phyloP scores from a whole-genome alignment of 2,888 invertebrate species.

The Petrolisthes cinctipes region DNA sequence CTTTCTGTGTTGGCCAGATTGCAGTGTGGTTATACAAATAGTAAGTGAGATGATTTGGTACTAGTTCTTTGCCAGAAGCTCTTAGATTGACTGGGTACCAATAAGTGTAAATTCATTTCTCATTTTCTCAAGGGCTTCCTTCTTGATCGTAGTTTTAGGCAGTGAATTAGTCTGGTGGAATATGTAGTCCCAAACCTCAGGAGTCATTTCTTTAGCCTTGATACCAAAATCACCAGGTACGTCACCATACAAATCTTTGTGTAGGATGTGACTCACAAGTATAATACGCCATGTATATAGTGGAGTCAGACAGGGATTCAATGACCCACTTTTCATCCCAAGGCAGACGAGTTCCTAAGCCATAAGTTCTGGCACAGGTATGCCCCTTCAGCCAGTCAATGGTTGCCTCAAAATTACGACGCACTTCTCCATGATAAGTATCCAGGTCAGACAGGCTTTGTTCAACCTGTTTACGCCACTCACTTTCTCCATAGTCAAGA shows the following conservation, averaged over 20 bases:
- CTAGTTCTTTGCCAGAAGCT: conserved; percentile 92
- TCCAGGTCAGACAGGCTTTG: conserved; percentile 82
- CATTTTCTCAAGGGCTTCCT: conserved; percentile 81
- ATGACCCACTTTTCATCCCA: conserved; percentile 98
- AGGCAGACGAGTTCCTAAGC: conserved; percentile 90
- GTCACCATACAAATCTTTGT: conserved; percentile 86
- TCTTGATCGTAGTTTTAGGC: conserved; percentile 76
- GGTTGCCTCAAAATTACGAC: conserved; percentile 88
- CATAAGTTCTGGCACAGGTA: conserved; percentile 97
- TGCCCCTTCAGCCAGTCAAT: conserved; percentile 98
- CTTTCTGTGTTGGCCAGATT: conserved; percentile 89
- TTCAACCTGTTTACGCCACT: conserved; percentile 85
- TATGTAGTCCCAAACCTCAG: conserved; percentile 97
- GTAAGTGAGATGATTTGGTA: conserved; percentile 97
- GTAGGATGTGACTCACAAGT: conserved; percentile 93
- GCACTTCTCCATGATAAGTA: conserved; percentile 93
- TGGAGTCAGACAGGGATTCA: conserved; percentile 98
- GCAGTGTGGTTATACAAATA: conserved; percentile 96
- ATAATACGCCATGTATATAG: conserved; percentile 98
- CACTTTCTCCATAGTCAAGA: conserved; percentile 91
- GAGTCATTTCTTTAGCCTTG: conserved; percentile 83
- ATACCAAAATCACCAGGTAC: conserved; percentile 66
- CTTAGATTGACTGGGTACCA: conserved; percentile 98
- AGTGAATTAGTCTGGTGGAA: conserved; percentile 80
- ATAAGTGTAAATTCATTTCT: conserved; percentile 90